Conservation (phyloP, 2,888 invertebrate species). For the Hypolimnas misippus region DNA sequence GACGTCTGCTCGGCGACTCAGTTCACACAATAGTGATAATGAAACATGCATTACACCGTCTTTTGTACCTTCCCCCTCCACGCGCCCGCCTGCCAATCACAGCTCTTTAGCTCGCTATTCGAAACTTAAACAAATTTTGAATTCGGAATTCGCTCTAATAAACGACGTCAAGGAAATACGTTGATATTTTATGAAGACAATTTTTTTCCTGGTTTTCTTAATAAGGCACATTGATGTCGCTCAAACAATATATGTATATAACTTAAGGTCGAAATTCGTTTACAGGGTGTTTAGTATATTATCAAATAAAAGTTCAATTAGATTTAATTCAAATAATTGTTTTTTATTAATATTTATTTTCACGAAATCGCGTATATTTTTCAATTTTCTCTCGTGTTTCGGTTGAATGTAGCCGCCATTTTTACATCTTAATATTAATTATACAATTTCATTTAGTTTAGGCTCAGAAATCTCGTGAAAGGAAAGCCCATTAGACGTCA, state of each 20-base stretch:
- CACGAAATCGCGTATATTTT: background rate
- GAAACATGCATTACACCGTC: slow-evolving; percentile 53
- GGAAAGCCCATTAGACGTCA: slow-evolving; percentile 36
- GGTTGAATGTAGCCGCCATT: too few relatives aligned
- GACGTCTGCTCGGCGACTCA: slow-evolving; percentile 60
- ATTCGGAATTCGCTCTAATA: slow-evolving; percentile 50
- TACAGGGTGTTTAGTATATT: too few relatives aligned
- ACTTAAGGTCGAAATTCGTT: background rate
- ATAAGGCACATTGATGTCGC: background rate
- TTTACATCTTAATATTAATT: slow-evolving; percentile 4
- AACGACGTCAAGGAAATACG: slow-evolving; percentile 22
- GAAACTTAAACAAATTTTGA: slow-evolving; percentile 61
- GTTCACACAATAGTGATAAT: slow-evolving; percentile 54
- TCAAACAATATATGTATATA: background rate
- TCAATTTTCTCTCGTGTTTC: background rate
- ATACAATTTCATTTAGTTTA: slow-evolving; percentile 5
- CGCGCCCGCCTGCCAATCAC: slow-evolving; percentile 56
- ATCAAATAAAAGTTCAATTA: too few relatives aligned
- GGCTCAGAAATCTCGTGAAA: slow-evolving; percentile 4
- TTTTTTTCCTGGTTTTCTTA: slow-evolving; percentile 14
- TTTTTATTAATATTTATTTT: background rate
- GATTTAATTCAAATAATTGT: too few relatives aligned
- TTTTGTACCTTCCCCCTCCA: slow-evolving; percentile 47
- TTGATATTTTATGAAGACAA: slow-evolving; percentile 20
- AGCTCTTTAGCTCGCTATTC: slow-evolving; percentile 51